Percentiles rank a stretch among this genome's conserved stretches.
These are phyloP conservation scores for Oscheius sp. DNA, from an alignment of 2,888 invertebrate species.

Conservation along the genomic window DNA sequence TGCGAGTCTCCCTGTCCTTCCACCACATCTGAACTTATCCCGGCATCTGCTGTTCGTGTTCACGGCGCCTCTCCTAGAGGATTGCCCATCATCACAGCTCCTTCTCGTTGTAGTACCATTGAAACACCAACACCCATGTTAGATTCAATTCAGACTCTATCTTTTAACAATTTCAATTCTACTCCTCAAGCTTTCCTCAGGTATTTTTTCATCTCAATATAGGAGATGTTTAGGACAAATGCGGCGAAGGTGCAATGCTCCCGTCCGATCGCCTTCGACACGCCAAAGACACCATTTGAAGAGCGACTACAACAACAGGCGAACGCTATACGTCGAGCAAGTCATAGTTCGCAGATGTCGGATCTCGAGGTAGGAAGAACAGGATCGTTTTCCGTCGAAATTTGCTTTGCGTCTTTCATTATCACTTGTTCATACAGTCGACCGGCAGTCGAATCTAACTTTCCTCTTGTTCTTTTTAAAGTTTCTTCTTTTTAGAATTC, in stretches of 20 bases:
- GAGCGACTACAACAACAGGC: slow-evolving; percentile 60
- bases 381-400: slow-evolving; percentile 23
- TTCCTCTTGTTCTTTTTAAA: no score
- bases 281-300: slow-evolving; percentile 68
- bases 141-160: slow-evolving; percentile 24
- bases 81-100: slow-evolving; percentile 30
- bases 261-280: slow-evolving; percentile 60
- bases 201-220: neutral
- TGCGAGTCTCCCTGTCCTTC: slow-evolving; percentile 56
- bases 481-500: no score
- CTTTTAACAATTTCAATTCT: slow-evolving; percentile 37
- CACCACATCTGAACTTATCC: slow-evolving; percentile 55
- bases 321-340: slow-evolving; percentile 26
- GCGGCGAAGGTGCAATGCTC: slow-evolving; percentile 33
- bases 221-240: slow-evolving; percentile 12
- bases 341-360: slow-evolving; percentile 25
- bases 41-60: slow-evolving; percentile 46
- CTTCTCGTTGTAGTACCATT: slow-evolving; percentile 27
- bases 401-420: slow-evolving; percentile 24
- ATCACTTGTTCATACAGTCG: slow-evolving; percentile 28
- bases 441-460: no score
- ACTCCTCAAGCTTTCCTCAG: slow-evolving; percentile 36
- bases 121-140: slow-evolving; percentile 34
- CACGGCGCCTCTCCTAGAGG: slow-evolving; percentile 17
- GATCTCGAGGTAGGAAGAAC: slow-evolving; percentile 34